Percentiles rank a stretch among this genome's conserved stretches.
Conservation (phyloP, 2,113 vertebrate genomes). For the Mohoua ochrocephala region DNA sequence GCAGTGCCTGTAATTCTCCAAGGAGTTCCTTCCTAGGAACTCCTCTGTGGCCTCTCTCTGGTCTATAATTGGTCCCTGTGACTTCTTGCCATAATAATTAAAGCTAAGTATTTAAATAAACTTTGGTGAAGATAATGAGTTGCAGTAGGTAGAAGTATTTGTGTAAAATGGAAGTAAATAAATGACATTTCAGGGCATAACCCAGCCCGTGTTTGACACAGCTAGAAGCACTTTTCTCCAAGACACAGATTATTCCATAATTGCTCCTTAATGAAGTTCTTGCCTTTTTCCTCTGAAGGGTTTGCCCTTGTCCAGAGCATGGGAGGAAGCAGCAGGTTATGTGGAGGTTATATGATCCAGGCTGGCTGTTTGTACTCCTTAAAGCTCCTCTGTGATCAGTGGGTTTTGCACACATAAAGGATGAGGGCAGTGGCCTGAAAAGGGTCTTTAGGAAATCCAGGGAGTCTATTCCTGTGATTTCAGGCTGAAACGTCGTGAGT, state of each 20-base stretch:
- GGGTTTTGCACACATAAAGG: not conserved
- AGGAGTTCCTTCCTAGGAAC: not conserved
- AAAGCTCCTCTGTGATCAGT: not conserved
- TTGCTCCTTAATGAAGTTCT: not conserved
- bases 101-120: not conserved
- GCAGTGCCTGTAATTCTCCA: not conserved
- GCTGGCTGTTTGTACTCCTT: not conserved
- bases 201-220: not conserved
- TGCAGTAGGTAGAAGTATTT: not conserved
- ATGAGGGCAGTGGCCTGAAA: not conserved
- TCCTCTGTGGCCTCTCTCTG: not conserved
- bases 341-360: not conserved
- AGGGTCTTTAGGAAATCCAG: accelerated
- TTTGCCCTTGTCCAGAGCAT: not conserved
- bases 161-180: not conserved
- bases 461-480: not conserved
- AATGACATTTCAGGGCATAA: not conserved
- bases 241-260: not conserved
- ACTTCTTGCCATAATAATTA: not conserved
- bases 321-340: not conserved
- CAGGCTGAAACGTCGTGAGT: not conserved
- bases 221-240: not conserved
- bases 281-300: not conserved
- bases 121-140: not conserved
- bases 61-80: not conserved